Evolutionary conservation across 2,888 invertebrate genomes (phyloP).

Genomic region (Pelosia muscerda): DNA sequence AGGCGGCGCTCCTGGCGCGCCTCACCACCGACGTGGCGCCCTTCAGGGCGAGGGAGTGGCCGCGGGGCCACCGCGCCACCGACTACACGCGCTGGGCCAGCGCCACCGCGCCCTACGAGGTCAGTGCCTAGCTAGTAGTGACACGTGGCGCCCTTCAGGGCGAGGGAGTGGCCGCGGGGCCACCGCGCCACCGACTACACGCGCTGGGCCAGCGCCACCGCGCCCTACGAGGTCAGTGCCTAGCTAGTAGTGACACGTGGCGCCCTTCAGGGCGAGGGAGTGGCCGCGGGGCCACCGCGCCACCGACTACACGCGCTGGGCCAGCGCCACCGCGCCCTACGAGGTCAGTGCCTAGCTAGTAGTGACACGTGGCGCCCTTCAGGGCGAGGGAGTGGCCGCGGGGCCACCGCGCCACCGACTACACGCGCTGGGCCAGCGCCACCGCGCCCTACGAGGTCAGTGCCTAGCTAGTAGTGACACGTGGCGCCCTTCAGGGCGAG

Average conservation of each 20-base stretch:
- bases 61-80: conserved; percentile 94
- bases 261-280: conserved; percentile 93
- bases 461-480: conserved; percentile 3
- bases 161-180: conserved; percentile 95
- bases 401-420: conserved; percentile 96
- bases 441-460: conserved; percentile 83
- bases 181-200: conserved; percentile 95
- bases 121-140: conserved; percentile 29
- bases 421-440: conserved; percentile 89
- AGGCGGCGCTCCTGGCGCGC: conserved; percentile 91
- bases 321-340: conserved; percentile 81
- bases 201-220: conserved; percentile 87
- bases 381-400: conserved; percentile 95
- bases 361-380: conserved; percentile 90
- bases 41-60: conserved; percentile 95
- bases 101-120: conserved; percentile 82
- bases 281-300: conserved; percentile 96
- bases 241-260: conserved; percentile 80
- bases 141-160: conserved; percentile 92
- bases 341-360: conserved; percentile 55
- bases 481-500: conserved; percentile 80
- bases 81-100: conserved; percentile 93
- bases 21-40: conserved; percentile 91
- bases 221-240: conserved; percentile 83
- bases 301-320: conserved; percentile 94